Evolutionary conservation across 1,140 invertebrate genomes (phyloP).

Genomic region (Lamellibrachia luymesi): DNA sequence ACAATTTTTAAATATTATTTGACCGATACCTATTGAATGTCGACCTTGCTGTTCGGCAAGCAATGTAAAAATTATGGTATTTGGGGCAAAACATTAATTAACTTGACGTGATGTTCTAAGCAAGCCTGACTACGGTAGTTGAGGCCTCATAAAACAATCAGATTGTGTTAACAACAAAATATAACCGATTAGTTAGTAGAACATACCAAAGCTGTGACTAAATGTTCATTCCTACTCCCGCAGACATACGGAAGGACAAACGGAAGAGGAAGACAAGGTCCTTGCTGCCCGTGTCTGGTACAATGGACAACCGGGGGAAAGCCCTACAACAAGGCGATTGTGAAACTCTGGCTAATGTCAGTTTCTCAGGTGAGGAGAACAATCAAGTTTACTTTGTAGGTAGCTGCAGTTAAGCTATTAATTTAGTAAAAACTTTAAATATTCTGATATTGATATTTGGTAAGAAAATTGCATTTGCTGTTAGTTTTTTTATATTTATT

Average conservation of each 20-base stretch:
- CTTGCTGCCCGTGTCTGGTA: conserved; percentile 39
- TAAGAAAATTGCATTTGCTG: neutral
- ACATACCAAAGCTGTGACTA: too few relatives aligned
- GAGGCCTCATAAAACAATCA: neutral
- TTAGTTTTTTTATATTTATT: neutral
- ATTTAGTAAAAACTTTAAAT: neutral
- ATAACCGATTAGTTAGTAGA: too few relatives aligned
- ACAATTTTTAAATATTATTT: too few relatives aligned
- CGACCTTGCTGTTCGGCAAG: too few relatives aligned
- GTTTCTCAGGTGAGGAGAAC: neutral
- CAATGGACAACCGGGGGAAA: conserved; percentile 43
- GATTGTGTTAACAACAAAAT: neutral
- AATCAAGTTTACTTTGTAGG: too few relatives aligned
- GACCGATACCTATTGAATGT: too few relatives aligned
- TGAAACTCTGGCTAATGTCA: conserved; percentile 32
- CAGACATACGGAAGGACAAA: conserved; percentile 31
- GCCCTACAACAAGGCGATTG: conserved; percentile 39
- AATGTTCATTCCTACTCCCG: neutral
- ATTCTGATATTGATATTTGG: neutral
- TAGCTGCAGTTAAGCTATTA: too few relatives aligned
- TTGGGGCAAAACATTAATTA: too few relatives aligned
- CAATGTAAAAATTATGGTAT: too few relatives aligned
- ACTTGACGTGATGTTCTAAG: too few relatives aligned
- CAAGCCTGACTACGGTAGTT: too few relatives aligned
- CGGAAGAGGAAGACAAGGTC: conserved; percentile 39